Percentiles rank a stretch among this genome's conserved stretches.
These are phyloP conservation scores for Podarcis muralis DNA, from an alignment of 2,113 vertebrate genomes.

Conservation along the genomic window DNA sequence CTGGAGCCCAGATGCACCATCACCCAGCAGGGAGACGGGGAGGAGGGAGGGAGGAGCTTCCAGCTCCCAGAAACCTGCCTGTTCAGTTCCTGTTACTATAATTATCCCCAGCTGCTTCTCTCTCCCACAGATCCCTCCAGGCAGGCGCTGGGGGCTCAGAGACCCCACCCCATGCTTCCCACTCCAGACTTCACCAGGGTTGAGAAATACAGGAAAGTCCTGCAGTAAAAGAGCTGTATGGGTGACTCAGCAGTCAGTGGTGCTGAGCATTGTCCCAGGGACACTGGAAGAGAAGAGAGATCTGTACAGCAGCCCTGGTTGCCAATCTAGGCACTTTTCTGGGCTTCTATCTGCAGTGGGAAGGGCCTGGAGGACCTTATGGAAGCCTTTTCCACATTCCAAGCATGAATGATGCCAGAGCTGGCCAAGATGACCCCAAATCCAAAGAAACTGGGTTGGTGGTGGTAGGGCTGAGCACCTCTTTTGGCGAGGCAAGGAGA, in stretches of 20 bases:
- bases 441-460: too few relatives aligned
- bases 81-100: slow-evolving; percentile 49
- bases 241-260: not conserved
- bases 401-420: not conserved
- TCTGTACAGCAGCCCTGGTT: not conserved
- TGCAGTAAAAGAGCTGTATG: too few relatives aligned
- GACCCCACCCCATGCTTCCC: not conserved
- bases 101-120: slow-evolving; percentile 51
- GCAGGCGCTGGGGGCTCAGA: not conserved
- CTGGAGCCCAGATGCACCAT: slow-evolving; percentile 41
- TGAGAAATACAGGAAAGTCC: not conserved
- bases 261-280: not conserved
- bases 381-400: not conserved
- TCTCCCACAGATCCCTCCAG: not conserved
- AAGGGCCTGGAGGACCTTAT: not conserved
- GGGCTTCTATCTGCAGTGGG: too few relatives aligned
- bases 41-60: not conserved
- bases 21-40: slow-evolving; percentile 30
- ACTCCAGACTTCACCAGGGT: rapidly evolving
- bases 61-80: slow-evolving; percentile 55
- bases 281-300: too few relatives aligned
- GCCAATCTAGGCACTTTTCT: not conserved
- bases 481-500: too few relatives aligned
- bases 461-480: too few relatives aligned
- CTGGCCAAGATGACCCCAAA: not conserved